These are phyloP conservation scores for Drosophila mettleri DNA, from an alignment of 2,888 invertebrate species.

Conservation along the genomic window DNA sequence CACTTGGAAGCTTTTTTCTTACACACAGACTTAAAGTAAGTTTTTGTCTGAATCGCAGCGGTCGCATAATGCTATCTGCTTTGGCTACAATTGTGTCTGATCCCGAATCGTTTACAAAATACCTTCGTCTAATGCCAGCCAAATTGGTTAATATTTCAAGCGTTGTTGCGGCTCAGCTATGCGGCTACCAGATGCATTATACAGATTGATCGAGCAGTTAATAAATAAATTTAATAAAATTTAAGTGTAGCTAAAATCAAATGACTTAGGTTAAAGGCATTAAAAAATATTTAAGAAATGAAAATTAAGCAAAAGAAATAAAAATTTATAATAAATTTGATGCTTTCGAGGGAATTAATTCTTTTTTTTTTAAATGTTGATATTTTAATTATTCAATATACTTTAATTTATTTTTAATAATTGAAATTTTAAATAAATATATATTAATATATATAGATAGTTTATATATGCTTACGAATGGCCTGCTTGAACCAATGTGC, in stretches of 20 bases:
- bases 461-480: background rate
- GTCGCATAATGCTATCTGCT: constrained; percentile 6
- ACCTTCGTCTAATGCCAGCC: constrained; percentile 5
- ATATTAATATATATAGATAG: background rate
- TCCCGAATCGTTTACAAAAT: background rate
- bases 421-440: too few relatives aligned
- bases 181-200: background rate
- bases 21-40: constrained; percentile 12
- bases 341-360: too few relatives aligned
- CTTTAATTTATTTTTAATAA: too few relatives aligned
- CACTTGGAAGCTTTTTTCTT: constrained; percentile 35
- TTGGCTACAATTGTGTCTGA: constrained; percentile 2
- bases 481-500: background rate
- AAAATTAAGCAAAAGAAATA: too few relatives aligned
- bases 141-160: background rate
- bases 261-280: too few relatives aligned
- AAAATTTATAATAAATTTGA: too few relatives aligned
- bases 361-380: too few relatives aligned
- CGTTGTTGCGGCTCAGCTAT: too few relatives aligned
- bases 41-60: background rate
- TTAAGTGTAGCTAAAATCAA: too few relatives aligned
- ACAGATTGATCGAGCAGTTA: background rate
- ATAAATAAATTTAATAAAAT: too few relatives aligned
- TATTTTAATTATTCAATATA: too few relatives aligned
- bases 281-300: too few relatives aligned